Evolutionary conservation across 2,888 invertebrate genomes (phyloP).

Genomic region (Lasioglossum pauxillum): DNA sequence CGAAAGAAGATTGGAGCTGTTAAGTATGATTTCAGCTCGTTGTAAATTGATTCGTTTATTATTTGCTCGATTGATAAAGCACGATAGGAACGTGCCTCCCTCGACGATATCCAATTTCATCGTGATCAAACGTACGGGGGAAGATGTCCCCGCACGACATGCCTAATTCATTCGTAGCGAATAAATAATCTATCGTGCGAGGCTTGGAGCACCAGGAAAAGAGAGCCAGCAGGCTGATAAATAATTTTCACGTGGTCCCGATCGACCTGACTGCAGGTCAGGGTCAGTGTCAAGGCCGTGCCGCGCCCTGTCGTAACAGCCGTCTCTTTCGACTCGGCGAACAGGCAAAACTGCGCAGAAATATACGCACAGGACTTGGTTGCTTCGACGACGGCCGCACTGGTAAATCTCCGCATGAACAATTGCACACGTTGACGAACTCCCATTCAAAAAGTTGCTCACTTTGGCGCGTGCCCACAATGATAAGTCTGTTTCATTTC

Average conservation of each 20-base stretch:
- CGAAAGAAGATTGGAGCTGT: not conserved
- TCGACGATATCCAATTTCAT: not conserved
- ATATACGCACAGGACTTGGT: not conserved
- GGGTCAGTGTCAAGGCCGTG: slow-evolving; percentile 61
- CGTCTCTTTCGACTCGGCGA: not conserved
- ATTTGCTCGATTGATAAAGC: not conserved
- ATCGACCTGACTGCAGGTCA: slow-evolving; percentile 48
- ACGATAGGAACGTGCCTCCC: no score
- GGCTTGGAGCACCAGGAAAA: slow-evolving; percentile 32
- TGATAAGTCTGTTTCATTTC: no score
- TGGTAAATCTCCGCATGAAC: not conserved
- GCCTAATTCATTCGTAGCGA: slow-evolving; percentile 37
- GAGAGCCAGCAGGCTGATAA: slow-evolving; percentile 38
- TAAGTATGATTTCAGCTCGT: not conserved
- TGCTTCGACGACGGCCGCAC: not conserved
- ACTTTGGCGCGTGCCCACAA: not conserved
- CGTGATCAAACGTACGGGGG: not conserved
- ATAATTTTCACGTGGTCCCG: slow-evolving; percentile 50
- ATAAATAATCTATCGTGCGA: slow-evolving; percentile 37
- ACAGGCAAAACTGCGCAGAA: slow-evolving; percentile 2
- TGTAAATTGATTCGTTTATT: not conserved
- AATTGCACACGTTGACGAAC: not conserved
- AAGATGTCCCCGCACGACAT: slow-evolving; percentile 7
- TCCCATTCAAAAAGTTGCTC: no score
- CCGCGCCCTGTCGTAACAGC: not conserved